phyloP scores from a whole-genome alignment of 2,888 invertebrate species.

The Hypomecis atomaria region DNA sequence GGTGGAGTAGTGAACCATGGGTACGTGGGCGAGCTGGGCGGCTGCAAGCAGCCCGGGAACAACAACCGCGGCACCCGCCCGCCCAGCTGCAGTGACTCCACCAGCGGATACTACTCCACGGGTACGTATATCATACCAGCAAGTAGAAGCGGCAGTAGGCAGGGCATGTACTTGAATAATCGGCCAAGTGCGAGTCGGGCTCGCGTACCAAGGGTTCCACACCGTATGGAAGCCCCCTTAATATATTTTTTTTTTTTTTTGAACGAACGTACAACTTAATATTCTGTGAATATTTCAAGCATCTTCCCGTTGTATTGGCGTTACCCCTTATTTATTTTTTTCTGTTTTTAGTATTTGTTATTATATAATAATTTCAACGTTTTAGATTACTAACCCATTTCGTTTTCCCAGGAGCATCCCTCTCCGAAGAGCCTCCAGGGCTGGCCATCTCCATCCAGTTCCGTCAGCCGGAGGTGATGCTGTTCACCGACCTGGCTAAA shows the following conservation, averaged over 20 bases:
- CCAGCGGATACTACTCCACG: conserved; percentile 85
- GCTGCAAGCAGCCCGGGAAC: conserved; percentile 14
- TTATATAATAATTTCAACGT: not conserved
- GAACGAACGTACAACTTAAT: no score
- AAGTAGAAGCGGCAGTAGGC: no score
- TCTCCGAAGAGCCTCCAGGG: conserved; percentile 80
- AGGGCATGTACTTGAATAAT: no score
- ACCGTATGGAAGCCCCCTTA: no score
- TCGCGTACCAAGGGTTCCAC: no score
- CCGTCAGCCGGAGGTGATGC: conserved; percentile 90
- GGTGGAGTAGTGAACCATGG: conserved; percentile 89
- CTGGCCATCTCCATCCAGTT: conserved; percentile 89
- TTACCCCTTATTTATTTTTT: no score
- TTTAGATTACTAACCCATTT: no score
- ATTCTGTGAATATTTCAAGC: no score
- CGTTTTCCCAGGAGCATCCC: conserved; percentile 68
- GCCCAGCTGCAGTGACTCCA: conserved; percentile 83
- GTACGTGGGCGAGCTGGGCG: conserved; percentile 85
- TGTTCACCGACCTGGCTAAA: conserved; percentile 87
- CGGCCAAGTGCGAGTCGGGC: no score
- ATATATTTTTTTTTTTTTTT: no score
- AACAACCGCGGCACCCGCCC: conserved; percentile 59
- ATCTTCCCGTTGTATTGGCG: no score
- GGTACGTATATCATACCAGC: conserved; percentile 46
- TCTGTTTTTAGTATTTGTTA: not conserved